phyloP scores from a whole-genome alignment of 2,797 vertebrate genomes.

The Lepilemur ruficaudatus region DNA sequence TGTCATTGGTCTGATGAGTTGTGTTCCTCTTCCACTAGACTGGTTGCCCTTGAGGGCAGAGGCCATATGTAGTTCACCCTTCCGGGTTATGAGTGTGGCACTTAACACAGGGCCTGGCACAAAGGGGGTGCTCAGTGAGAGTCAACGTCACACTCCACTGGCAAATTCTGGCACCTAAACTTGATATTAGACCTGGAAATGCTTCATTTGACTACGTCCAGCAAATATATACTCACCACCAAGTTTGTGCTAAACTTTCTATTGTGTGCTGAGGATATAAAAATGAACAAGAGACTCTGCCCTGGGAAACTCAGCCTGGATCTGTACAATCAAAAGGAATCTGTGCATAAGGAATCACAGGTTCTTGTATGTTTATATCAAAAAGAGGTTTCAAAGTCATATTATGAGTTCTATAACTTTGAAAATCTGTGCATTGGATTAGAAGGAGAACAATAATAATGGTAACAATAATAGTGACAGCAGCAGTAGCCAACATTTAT shows the following conservation, averaged over 20 bases:
- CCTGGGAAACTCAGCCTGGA: background rate
- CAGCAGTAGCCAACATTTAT: background rate
- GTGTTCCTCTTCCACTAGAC: background rate
- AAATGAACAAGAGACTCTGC: background rate
- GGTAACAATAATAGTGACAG: background rate
- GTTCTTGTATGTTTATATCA: background rate
- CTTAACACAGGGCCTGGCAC: background rate
- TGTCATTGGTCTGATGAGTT: background rate
- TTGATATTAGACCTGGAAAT: constrained; percentile 22
- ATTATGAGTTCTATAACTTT: background rate
- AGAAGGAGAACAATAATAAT: background rate
- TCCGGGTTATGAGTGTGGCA: background rate
- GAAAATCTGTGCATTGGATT: background rate
- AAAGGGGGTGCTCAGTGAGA: background rate
- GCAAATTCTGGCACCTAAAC: background rate
- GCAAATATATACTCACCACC: background rate
- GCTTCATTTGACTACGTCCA: background rate
- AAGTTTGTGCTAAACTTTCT: background rate
- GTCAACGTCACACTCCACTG: background rate
- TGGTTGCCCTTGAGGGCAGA: background rate
- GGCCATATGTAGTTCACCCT: background rate
- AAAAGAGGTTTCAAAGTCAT: constrained; percentile 39
- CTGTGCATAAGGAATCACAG: background rate
- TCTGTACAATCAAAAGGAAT: constrained; percentile 15
- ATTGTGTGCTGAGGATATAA: background rate